Base-by-base conservation (phyloP, 1,140 invertebrate genomes). In the Dreissena polymorpha region DNA sequence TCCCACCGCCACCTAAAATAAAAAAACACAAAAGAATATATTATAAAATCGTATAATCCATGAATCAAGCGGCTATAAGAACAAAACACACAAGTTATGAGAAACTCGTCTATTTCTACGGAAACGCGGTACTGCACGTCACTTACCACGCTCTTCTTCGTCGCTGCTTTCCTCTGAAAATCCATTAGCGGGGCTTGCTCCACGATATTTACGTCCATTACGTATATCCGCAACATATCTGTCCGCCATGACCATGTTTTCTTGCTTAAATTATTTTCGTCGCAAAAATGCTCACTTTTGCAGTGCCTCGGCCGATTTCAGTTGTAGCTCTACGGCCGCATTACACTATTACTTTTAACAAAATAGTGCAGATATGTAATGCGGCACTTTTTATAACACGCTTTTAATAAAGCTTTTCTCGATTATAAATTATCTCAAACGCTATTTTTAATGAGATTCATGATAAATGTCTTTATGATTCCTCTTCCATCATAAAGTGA, bases 151-250 rank as follows among this genome's bases (percentile, higher is more conserved):
- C 63, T 85, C 76, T 68, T 80, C 65, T 57, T 85, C 91, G 51
- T 88, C 91, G 83, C 92, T 93, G 85, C 91, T 92, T 72, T 93
- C 93, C 64, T 96, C 96, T 89, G 95, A 95, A 89, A 94, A 94
- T 93, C 96, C 96, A 94, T 97, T 97, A 80, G 97, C 23, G n/a
- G 81, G 97, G 94, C 96, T 97, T 90, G 96, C 96, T 91, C 96
- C 97, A 91, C 96, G 94, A 85, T 97, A 97, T 93, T 96, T 95
- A 86, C 96, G 95, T 67, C 97, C 97, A 93, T 97, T 97, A 90
- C 96, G 94, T 84, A 96, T 95, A 93, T 95, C 95, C 88, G 97
- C 96, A 84, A 94, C 94, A 93, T 96, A 96, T 94, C 96, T 96
- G 92, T 97, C 97, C 14, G 96, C 96, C 91, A 97, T 94, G 90